These are phyloP conservation scores for Augochlorella aurata DNA, from an alignment of 2,888 invertebrate species.

Conservation along the genomic window DNA sequence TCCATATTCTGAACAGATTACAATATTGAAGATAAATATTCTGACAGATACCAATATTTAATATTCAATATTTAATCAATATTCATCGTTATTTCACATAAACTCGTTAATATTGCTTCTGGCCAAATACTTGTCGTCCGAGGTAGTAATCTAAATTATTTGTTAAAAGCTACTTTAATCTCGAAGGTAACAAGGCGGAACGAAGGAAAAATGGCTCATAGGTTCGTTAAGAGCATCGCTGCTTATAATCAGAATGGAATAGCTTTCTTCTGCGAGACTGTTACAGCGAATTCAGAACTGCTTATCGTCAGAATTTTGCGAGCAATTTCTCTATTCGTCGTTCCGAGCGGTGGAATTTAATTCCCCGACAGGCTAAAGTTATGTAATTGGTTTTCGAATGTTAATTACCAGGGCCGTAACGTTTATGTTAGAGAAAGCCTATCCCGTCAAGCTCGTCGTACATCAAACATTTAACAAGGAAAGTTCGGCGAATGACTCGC, in stretches of 20 bases:
- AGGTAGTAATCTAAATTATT: neutral
- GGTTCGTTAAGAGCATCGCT: neutral
- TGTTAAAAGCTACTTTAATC: neutral
- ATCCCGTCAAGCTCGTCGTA: neutral
- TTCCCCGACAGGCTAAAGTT: neutral
- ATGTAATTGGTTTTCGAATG: neutral
- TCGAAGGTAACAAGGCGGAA: neutral
- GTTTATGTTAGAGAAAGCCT: neutral
- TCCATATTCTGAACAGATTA: too few relatives aligned
- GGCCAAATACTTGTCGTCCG: neutral
- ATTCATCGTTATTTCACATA: too few relatives aligned
- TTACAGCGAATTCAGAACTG: neutral
- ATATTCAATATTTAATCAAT: too few relatives aligned
- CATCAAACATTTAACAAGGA: too few relatives aligned
- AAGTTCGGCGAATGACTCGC: too few relatives aligned
- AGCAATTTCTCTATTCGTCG: neutral
- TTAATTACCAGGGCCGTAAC: neutral
- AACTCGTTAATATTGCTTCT: neutral
- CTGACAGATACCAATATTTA: too few relatives aligned
- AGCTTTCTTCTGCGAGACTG: neutral
- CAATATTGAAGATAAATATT: too few relatives aligned
- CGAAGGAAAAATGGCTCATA: neutral
- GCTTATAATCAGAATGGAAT: neutral
- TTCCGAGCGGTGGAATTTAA: neutral
- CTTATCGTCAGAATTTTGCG: neutral